A percentile compares a stretch with the other conserved stretches of the same genome.
phyloP scores from a whole-genome alignment of 2,888 invertebrate species.

The Agrilus cyanescens region DNA sequence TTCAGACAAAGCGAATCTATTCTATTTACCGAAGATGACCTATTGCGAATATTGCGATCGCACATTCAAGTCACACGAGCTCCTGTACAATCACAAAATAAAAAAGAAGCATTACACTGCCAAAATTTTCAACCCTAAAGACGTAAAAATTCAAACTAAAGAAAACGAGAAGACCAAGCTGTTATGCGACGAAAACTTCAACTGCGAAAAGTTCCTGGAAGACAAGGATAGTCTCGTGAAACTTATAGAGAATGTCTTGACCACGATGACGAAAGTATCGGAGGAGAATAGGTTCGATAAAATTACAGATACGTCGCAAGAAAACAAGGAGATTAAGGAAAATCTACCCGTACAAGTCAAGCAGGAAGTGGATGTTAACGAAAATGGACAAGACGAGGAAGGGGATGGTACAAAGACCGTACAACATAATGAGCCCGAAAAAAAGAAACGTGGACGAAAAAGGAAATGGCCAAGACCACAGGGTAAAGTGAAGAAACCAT shows the following conservation, averaged over 20 bases:
- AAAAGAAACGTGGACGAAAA: conserved; percentile 30
- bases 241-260: conserved; percentile 31
- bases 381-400: neutral
- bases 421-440: conserved; percentile 14
- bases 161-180: neutral
- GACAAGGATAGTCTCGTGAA: conserved; percentile 29
- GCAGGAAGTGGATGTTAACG: neutral
- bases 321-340: conserved; percentile 5
- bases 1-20: conserved; percentile 35
- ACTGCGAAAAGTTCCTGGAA: conserved; percentile 14
- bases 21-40: conserved; percentile 36
- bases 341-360: neutral
- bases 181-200: neutral
- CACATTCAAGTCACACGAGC: conserved; percentile 39
- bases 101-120: conserved; percentile 38
- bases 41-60: conserved; percentile 38
- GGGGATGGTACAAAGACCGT: conserved; percentile 7
- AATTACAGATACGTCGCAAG: conserved; percentile 5
- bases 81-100: conserved; percentile 46
- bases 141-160: neutral
- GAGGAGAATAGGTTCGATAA: conserved; percentile 15
- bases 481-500: conserved; percentile 17
- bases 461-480: conserved; percentile 26
- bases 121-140: conserved; percentile 24
- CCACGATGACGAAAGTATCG: conserved; percentile 25